Evolutionary conservation across 2,797 vertebrate species (phyloP).

Genomic region (Psittacula echo): DNA sequence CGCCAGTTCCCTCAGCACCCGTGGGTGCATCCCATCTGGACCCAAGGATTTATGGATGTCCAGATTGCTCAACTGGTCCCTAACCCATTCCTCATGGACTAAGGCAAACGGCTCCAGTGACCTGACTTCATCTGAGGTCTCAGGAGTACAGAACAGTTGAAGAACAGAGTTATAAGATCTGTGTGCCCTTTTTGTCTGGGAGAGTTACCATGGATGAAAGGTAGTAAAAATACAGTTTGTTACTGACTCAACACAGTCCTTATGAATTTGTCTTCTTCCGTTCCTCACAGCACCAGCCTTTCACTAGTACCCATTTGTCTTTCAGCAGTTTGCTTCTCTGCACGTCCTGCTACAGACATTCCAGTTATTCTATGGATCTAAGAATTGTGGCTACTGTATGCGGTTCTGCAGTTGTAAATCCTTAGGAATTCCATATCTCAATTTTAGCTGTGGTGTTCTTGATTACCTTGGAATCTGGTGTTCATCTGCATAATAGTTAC

Average conservation of each 20-base stretch:
- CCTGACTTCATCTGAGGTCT: no score
- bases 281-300: background rate
- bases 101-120: no score
- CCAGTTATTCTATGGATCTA: background rate
- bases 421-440: background rate
- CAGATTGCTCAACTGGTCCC: no score
- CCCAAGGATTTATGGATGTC: no score
- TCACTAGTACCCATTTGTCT: background rate
- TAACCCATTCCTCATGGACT: no score
- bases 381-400: background rate
- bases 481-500: background rate
- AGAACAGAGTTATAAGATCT: background rate
- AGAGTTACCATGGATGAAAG: background rate
- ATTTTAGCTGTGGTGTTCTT: background rate
- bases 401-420: background rate
- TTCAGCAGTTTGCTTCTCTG: background rate
- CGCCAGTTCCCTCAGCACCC: no score
- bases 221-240: background rate
- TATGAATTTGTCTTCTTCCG: rapidly evolving
- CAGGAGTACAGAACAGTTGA: no score
- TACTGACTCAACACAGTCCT: background rate
- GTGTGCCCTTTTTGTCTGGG: background rate
- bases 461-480: background rate
- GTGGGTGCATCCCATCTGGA: no score
- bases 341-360: rapidly evolving